Conservation (phyloP, 30 jellyfish, hydroid and myxozoan species). For the Clytia hemisphaerica region DNA sequence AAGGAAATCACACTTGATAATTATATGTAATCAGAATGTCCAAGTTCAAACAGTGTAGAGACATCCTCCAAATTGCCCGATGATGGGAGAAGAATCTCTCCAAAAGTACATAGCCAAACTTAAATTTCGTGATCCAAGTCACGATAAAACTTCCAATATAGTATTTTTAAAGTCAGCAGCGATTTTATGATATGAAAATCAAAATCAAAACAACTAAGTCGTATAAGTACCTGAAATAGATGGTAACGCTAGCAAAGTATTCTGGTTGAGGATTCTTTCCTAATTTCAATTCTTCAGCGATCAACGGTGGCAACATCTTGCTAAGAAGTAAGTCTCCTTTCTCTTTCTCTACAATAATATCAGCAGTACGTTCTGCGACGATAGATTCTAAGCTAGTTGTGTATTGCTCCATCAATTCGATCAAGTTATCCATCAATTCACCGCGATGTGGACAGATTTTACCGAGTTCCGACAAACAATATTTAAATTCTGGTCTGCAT, state of each 20-base stretch:
- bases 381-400: slow-evolving; percentile 40
- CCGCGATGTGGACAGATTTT: slow-evolving; percentile 44
- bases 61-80: no score
- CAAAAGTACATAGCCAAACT: no score
- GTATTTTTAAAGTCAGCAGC: no score
- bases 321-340: slow-evolving; percentile 29
- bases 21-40: no score
- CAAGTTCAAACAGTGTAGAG: no score
- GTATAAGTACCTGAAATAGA: slow-evolving; percentile 42
- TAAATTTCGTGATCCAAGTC: no score
- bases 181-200: no score
- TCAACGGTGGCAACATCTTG: slow-evolving; percentile 47
- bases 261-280: slow-evolving; percentile 52
- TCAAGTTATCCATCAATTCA: slow-evolving; percentile 48
- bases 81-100: no score
- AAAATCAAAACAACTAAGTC: no score
- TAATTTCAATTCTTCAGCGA: slow-evolving; percentile 43
- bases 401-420: slow-evolving; percentile 48
- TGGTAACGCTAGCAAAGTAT: slow-evolving; percentile 33
- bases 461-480: slow-evolving; percentile 18
- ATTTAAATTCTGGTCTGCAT: slow-evolving; percentile 35
- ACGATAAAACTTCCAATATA: no score
- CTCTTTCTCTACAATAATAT: slow-evolving; percentile 33
- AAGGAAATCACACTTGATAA: no score
- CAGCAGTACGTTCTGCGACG: slow-evolving; percentile 55